Percentiles rank a stretch among this genome's conserved stretches.
Evolutionary conservation across 2,888 invertebrate genomes (phyloP).

Genomic region (Mellilla xanthometata): DNA sequence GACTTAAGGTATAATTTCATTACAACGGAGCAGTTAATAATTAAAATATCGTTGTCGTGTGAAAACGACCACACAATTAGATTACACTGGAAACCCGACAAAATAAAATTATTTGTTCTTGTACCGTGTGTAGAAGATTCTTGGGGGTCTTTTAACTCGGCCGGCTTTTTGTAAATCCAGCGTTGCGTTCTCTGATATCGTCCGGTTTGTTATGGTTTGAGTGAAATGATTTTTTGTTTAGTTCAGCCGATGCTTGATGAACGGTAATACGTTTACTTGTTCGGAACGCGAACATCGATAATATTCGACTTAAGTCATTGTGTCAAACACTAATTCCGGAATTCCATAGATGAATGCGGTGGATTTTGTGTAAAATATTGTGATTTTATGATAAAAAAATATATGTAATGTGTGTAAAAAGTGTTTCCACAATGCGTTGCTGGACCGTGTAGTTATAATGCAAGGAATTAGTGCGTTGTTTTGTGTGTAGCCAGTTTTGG

Average conservation of each 20-base stretch:
- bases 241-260: conserved; percentile 62
- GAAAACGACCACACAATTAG: not conserved
- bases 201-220: conserved; percentile 4
- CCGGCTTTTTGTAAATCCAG: conserved; percentile 28
- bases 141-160: not conserved
- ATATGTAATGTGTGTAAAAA: conserved; percentile 46
- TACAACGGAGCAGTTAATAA: not conserved
- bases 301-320: conserved; percentile 68
- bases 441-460: conserved; percentile 62
- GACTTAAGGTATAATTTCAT: conserved; percentile 1
- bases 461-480: conserved; percentile 67
- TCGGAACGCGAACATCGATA: conserved; percentile 56
- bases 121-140: too few species aligned
- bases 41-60: conserved; percentile 2
- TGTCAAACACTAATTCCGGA: conserved; percentile 36
- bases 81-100: not conserved
- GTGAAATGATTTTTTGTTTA: conserved; percentile 36
- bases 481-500: conserved; percentile 44
- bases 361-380: conserved; percentile 48
- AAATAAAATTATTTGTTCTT: not conserved
- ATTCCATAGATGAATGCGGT: conserved; percentile 46
- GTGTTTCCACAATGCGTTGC: conserved; percentile 49
- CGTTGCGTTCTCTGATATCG: not conserved
- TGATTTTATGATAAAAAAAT: conserved; percentile 36
- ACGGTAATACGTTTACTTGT: conserved; percentile 56